Evolutionary conservation across 1,140 invertebrate species (phyloP).

Genomic region (Rhyzopertha dominica): DNA sequence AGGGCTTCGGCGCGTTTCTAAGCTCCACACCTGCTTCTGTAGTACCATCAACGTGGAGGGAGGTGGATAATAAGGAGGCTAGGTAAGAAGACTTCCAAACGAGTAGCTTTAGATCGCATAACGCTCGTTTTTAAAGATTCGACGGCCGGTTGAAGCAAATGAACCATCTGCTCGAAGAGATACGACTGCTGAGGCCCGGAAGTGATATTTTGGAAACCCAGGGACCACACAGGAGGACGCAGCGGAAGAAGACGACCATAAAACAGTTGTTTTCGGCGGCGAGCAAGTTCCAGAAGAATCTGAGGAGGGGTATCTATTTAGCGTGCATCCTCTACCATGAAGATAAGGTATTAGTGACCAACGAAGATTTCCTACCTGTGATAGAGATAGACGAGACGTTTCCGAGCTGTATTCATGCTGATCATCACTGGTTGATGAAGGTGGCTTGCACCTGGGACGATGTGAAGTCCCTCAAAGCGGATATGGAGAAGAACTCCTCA

Average conservation of each 20-base stretch:
- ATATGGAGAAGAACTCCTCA: constrained; percentile 90
- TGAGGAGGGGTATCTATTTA: constrained; percentile 88
- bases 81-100: constrained; percentile 29
- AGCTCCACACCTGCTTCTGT: constrained; percentile 73
- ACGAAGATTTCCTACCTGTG: constrained; percentile 93
- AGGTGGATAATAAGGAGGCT: constrained; percentile 61
- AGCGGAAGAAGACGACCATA: constrained; percentile 85
- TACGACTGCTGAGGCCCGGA: constrained; percentile 59
- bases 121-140: constrained; percentile 43
- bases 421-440: constrained; percentile 98
- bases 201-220: constrained; percentile 54
- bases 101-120: not conserved
- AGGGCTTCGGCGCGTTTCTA: constrained; percentile 77
- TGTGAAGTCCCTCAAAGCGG: constrained; percentile 79
- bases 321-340: constrained; percentile 90
- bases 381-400: constrained; percentile 96
- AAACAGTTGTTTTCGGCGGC: constrained; percentile 90
- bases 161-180: constrained; percentile 69
- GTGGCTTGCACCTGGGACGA: constrained; percentile 95
- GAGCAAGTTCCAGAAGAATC: constrained; percentile 91
- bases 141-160: constrained; percentile 65
- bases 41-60: constrained; percentile 87
- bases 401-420: constrained; percentile 81
- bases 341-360: constrained; percentile 91
- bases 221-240: constrained; percentile 56